A percentile compares a stretch with the other conserved stretches of the same genome.
These are phyloP conservation scores for Todiramphus chloris DNA, from an alignment of 2,113 vertebrate genomes.

Conservation along the genomic window DNA sequence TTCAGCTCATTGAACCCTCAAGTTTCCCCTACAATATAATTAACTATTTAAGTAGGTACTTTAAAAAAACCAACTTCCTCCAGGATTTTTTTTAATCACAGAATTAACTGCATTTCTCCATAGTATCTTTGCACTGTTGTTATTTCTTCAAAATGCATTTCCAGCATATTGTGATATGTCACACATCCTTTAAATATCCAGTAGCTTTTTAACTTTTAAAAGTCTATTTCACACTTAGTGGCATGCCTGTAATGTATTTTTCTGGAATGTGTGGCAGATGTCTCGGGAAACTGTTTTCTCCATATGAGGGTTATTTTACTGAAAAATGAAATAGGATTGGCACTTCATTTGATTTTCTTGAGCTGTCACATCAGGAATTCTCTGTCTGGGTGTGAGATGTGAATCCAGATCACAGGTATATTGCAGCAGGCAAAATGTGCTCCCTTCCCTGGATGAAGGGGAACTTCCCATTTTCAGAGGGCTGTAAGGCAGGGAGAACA, in stretches of 20 bases:
- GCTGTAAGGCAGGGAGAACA: neutral
- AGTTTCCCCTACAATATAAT: neutral
- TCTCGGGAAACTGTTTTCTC: slow-evolving; percentile 62
- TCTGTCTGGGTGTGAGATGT: slow-evolving; percentile 62
- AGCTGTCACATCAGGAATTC: slow-evolving; percentile 46
- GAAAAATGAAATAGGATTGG: slow-evolving; percentile 39
- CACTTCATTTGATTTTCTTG: slow-evolving; percentile 50
- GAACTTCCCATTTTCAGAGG: neutral
- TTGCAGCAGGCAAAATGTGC: neutral
- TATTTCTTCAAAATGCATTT: slow-evolving; percentile 53
- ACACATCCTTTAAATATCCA: slow-evolving; percentile 62
- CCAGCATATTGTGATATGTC: slow-evolving; percentile 51
- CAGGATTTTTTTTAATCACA: neutral
- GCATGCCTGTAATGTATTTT: slow-evolving; percentile 46
- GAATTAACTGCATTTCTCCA: slow-evolving; percentile 36
- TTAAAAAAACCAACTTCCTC: neutral
- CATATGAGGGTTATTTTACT: slow-evolving; percentile 60
- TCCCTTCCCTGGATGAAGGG: neutral
- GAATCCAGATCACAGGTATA: slow-evolving; percentile 17
- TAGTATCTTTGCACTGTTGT: slow-evolving; percentile 16
- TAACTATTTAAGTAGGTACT: slow-evolving; percentile 9
- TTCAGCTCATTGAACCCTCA: slow-evolving; percentile 5
- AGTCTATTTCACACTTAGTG: slow-evolving; percentile 58
- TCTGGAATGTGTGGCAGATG: slow-evolving; percentile 64
- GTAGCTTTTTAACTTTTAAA: slow-evolving; percentile 52